Base-by-base conservation (phyloP, 2,797 vertebrate species). In the Momotus momota region DNA sequence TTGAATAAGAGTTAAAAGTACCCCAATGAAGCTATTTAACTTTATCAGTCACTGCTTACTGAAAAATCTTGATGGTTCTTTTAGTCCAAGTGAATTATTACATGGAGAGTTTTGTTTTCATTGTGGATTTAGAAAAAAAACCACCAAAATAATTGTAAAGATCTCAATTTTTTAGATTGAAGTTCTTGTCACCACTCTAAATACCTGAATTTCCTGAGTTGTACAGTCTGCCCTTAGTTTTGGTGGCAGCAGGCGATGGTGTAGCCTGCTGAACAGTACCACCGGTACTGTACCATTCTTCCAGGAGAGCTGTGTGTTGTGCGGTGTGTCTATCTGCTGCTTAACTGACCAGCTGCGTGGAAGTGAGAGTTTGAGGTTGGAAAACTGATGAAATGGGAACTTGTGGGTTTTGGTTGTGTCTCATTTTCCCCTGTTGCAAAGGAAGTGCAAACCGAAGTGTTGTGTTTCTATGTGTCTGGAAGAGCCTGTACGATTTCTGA, bases 231-330 rank as follows among this genome's bases (percentile, higher is more conserved):
- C 29, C 19, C 31, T 45, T 14, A 14, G 58, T 55, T 81, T 77
- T 27, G 46, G 27, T 31, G 21, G 57, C 38, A 71, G 4, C 27
- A 45, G 75, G n/a, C 55, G 5, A 29, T 10, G 5, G 33, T 16
- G 38, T 16, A 33, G 23, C 0, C 1, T 52, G 14, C 16, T 41
- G 38, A 58, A 35, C 0, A 1, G 21, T 13, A 10, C 29, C 1
- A 0, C 35, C 35, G 35, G 35, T 35, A 35, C 41, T 12, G 41
- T 13, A 10, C 29, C 1, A 0, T 60, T 40, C n/a, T 49, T 23
- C 26, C 7, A 18, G 41, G 33, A 49, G 18, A 12, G 4, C 2
- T 35, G 0, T 7, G 3, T 19, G 3, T 11, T 6, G 23, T 8
- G 11, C 33, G 8, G 12, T 13, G 12, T 13, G 26, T 26, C 4